A percentile compares a stretch with the other conserved stretches of the same genome.
These are phyloP conservation scores for Nothoprocta pentlandii DNA, from an alignment of 2,113 vertebrate genomes.

Conservation along the genomic window DNA sequence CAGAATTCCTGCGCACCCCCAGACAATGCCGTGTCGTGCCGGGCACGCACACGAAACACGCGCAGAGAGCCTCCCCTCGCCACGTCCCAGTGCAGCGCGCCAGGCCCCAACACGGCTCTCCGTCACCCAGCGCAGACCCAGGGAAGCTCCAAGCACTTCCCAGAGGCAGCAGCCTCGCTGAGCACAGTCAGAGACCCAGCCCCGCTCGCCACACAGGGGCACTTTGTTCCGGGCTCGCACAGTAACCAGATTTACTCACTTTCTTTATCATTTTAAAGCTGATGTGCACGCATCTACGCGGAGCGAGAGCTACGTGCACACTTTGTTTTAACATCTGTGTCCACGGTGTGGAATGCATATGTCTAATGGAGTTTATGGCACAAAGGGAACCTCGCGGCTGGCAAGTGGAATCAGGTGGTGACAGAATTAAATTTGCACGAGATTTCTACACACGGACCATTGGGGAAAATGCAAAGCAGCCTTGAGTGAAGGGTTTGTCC, in stretches of 20 bases:
- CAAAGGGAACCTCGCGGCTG: conserved; percentile 74
- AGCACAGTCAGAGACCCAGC: neutral
- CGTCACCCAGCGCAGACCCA: neutral
- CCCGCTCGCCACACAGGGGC: neutral
- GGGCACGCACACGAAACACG: conserved; percentile 1
- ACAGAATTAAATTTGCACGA: conserved; percentile 76
- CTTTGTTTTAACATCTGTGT: conserved; percentile 69
- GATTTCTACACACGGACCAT: conserved; percentile 73
- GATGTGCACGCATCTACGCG: accelerated
- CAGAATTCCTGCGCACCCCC: conserved; percentile 65
- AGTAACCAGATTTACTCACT: neutral
- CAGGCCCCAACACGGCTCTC: neutral
- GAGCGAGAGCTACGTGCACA: neutral
- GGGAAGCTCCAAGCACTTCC: neutral
- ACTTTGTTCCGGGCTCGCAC: neutral
- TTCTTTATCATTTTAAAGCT: neutral
- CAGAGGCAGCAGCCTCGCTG: neutral
- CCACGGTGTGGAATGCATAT: conserved; percentile 40
- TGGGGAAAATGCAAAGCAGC: conserved; percentile 71
- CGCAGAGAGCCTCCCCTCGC: neutral
- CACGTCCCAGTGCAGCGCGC: neutral
- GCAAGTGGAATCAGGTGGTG: conserved; percentile 77
- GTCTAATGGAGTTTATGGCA: conserved; percentile 76
- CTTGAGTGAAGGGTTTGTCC: conserved; percentile 47
- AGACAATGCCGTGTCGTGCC: neutral